Evolutionary conservation across 1,140 invertebrate species (phyloP).

Genomic region (Diachasmimorpha longicaudata): DNA sequence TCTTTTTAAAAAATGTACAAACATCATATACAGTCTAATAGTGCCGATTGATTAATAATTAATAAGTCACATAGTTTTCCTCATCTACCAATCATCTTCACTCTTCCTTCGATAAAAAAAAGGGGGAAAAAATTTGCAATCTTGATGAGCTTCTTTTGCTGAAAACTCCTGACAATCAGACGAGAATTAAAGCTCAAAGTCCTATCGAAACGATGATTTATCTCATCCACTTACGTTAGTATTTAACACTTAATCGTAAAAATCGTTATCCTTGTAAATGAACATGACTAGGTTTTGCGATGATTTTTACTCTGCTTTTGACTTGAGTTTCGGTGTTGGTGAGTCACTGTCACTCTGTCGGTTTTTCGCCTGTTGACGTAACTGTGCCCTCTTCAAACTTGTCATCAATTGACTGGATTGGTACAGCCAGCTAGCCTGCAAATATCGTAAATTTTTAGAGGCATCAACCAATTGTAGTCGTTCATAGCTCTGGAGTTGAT

Average conservation of each 20-base stretch:
- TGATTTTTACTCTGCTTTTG: slow-evolving; percentile 24
- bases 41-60: slow-evolving; percentile 24
- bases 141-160: neutral
- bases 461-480: too few relatives aligned
- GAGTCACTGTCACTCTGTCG: slow-evolving; percentile 33
- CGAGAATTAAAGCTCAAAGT: neutral
- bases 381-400: slow-evolving; percentile 78
- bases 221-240: slow-evolving; percentile 4
- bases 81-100: neutral
- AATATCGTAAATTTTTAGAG: slow-evolving; percentile 22
- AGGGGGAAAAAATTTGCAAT: neutral
- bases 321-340: slow-evolving; percentile 20
- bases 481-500: too few relatives aligned
- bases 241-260: slow-evolving; percentile 3
- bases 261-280: slow-evolving; percentile 15
- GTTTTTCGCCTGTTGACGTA: slow-evolving; percentile 66
- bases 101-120: neutral
- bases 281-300: slow-evolving; percentile 27
- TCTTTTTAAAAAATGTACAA: slow-evolving; percentile 25
- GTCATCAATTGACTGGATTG: slow-evolving; percentile 86
- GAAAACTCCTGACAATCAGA: neutral
- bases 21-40: slow-evolving; percentile 7
- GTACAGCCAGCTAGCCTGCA: slow-evolving; percentile 83
- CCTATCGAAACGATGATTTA: neutral
- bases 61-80: slow-evolving; percentile 23